Conservation (phyloP, 1,140 invertebrate species). For the Delia radicum region DNA sequence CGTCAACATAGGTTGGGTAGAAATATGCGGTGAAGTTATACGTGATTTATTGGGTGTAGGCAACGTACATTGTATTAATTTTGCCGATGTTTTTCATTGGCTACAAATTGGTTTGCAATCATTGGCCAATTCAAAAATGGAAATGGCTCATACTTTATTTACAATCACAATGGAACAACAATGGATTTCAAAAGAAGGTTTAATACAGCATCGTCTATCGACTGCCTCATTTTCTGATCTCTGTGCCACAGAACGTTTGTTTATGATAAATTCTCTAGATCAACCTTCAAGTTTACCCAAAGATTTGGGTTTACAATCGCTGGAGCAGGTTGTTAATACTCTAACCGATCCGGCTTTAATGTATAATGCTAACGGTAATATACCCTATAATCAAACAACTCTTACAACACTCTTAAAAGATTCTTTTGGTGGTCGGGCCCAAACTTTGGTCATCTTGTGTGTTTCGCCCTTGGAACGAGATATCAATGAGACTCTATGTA, state of each 20-base stretch:
- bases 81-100: slow-evolving; percentile 61
- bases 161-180: slow-evolving; percentile 70
- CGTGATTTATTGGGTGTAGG: slow-evolving; percentile 62
- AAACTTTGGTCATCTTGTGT: slow-evolving; percentile 67
- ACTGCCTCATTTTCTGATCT: slow-evolving; percentile 72
- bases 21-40: slow-evolving; percentile 61
- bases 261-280: slow-evolving; percentile 52
- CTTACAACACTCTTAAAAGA: slow-evolving; percentile 67
- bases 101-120: slow-evolving; percentile 58
- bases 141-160: slow-evolving; percentile 61
- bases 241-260: slow-evolving; percentile 62
- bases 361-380: slow-evolving; percentile 58
- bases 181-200: slow-evolving; percentile 60
- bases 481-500: slow-evolving; percentile 64
- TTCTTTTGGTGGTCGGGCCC: slow-evolving; percentile 69
- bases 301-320: slow-evolving; percentile 60
- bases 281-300: slow-evolving; percentile 55
- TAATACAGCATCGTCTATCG: slow-evolving; percentile 61
- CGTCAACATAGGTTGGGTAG: slow-evolving; percentile 67
- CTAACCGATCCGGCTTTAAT: slow-evolving; percentile 61
- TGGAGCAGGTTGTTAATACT: slow-evolving; percentile 65
- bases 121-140: slow-evolving; percentile 38
- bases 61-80: slow-evolving; percentile 59
- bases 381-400: slow-evolving; percentile 64
- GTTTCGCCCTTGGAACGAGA: slow-evolving; percentile 65